phyloP scores from a whole-genome alignment of 2,888 invertebrate species.

The Leucophora obtusa region DNA sequence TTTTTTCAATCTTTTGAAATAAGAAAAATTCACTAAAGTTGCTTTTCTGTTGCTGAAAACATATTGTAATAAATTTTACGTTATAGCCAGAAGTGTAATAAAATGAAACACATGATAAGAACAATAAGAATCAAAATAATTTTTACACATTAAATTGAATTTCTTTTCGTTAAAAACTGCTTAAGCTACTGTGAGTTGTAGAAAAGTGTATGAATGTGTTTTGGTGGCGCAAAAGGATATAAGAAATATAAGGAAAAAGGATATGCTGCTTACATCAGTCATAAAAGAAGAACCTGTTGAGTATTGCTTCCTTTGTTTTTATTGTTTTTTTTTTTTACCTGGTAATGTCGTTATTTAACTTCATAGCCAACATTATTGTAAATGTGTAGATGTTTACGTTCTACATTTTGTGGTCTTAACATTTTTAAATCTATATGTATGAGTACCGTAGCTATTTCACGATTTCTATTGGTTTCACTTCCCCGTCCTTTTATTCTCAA shows the following conservation, averaged over 20 bases:
- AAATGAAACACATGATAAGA: not conserved
- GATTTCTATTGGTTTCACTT: not conserved
- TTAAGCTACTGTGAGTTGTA: not conserved
- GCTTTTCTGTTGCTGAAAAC: not conserved
- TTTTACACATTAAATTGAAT: not conserved
- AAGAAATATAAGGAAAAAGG: not conserved
- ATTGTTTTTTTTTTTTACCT: not conserved
- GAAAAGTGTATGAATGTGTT: not conserved
- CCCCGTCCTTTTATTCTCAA: not conserved
- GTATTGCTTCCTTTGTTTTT: not conserved
- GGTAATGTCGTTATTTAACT: not conserved
- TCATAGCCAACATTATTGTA: not conserved
- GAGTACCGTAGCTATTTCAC: too few relatives aligned
- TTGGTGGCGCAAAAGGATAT: not conserved
- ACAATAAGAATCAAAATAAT: not conserved
- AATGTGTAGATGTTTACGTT: not conserved
- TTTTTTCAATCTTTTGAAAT: not conserved
- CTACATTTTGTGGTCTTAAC: not conserved
- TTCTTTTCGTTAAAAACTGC: not conserved
- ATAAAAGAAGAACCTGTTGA: not conserved
- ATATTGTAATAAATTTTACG: slow-evolving; percentile 3
- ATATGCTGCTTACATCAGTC: slow-evolving; percentile 1
- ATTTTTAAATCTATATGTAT: not conserved
- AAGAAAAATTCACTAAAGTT: not conserved
- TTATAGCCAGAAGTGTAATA: slow-evolving; percentile 5